Evolutionary conservation across 2,888 invertebrate species (phyloP), one percentile per base, ranked within the genome.

Genomic region (Criorhina ranunculi): DNA sequence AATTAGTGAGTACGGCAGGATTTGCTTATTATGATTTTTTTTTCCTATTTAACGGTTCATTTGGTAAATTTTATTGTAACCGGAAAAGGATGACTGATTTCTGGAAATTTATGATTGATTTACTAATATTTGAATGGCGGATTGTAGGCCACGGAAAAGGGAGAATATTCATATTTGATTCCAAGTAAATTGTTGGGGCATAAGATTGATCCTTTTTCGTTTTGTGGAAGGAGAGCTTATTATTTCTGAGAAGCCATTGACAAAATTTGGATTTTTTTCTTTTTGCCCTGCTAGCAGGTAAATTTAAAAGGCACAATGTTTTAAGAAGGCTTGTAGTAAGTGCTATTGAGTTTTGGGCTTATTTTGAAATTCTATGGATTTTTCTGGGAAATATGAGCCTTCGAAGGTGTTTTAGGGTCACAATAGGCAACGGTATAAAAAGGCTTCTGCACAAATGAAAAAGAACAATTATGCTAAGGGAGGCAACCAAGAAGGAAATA

Each of bases 41-140:
- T 55, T 57, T 57, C 24, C 31, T 40, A 51, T 60, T 62, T 55
- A 8, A 64, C 55, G 79, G 79, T 79, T 79, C 79, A 79, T 73
- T 79, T 57, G 37, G 67, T 66, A 72, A 60, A 64, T 64, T 79
- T 73, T 51, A 51, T 60, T 73, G 55, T 35, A 53, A n/a, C 42
- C 12, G 35, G 7, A 24, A 19, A 31, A 7, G 37, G 40, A 8
- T 64, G 64, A 42, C 8, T 62, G 64, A 51, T 64, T 79, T 66
- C 12, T 8, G 29, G 8, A 59, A 37, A 59, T 70, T 59, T 59
- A 59, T 70, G 46, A 70, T 70, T 70, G 46, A 70, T 70, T 59
- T 37, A 15, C 24, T 55, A 37, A 42, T 57, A 44, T 40, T 29
- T 66, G 37, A 37, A n/a, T 24, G 51, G 29, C 19, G 7, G 8